Conservation (phyloP, 2,797 vertebrate species). For the Apodemus agrarius region DNA sequence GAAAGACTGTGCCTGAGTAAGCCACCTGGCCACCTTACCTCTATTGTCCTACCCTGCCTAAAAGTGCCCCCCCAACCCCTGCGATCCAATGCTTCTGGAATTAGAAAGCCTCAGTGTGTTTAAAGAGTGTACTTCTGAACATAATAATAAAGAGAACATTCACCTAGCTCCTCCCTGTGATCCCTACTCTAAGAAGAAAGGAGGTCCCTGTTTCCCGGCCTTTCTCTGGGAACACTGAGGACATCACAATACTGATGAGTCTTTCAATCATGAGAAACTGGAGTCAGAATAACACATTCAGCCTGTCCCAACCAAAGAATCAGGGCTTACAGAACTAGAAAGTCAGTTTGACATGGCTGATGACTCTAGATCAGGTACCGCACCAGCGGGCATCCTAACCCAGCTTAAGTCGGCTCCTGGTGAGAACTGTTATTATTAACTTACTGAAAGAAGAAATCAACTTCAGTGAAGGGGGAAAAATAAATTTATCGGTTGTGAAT, state of each 20-base stretch:
- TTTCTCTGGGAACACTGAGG: not conserved
- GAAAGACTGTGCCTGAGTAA: not conserved
- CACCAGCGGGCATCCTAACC: not conserved
- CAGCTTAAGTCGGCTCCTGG: not conserved
- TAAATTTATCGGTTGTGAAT: not conserved
- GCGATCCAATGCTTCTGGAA: not conserved
- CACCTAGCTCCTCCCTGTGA: not conserved
- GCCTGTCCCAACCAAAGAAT: not conserved
- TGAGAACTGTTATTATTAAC: not conserved
- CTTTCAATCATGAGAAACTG: constrained; percentile 21
- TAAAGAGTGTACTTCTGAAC: not conserved
- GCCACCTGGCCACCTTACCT: not conserved
- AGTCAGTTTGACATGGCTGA: constrained; percentile 41
- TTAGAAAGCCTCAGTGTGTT: not conserved
- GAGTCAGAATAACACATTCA: constrained; percentile 20
- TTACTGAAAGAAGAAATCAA: not conserved
- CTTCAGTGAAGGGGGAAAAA: not conserved
- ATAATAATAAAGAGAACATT: not conserved
- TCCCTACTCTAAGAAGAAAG: not conserved
- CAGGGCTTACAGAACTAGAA: not conserved
- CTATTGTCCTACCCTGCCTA: too few species aligned
- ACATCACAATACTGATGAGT: not conserved
- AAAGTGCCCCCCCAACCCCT: fast-evolving
- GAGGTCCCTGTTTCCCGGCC: not conserved
- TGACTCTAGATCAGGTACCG: not conserved